Evolutionary conservation across 2,797 vertebrate genomes (phyloP), one percentile per base, ranked within the genome.

Genomic region (Pangasius mekongensis): DNA sequence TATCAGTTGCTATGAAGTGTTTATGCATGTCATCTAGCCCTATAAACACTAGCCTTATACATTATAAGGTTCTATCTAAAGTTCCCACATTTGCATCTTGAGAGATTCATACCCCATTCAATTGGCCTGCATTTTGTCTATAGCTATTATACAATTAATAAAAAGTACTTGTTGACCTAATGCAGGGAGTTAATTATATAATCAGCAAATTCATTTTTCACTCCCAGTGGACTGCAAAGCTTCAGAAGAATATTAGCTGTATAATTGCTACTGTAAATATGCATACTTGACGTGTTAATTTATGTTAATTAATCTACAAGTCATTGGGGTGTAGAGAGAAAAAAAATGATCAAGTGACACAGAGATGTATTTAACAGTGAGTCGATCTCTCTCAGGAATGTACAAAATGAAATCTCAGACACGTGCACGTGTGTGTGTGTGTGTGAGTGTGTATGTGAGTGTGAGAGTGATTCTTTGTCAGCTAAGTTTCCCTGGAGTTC

Each of bases 291-390:
- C 33, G 81, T 90, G 89, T 90, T 92, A 85, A 90, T 92, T 87
- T 90, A 90, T 91, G 91, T 91, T 92, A 92, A 92, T 92, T 92
- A 90, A 91, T 89, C 88, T 87, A 82, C 91, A 87, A 82, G 66
- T 82, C 91, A 89, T 89, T 62, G 71, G 90, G 89, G 91, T 90
- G 84, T 84, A 86, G 86, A 90, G 39, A 52, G 67, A 47, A 85
- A 83, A 81, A 66, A 89, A 87, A 87, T 39, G 83, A 90, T 89
- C 71, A 87, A 88, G 89, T 89, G 88, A 88, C 89, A 87, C 81
- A 80, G 87, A 89, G 83, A 89, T 89, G 91, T 90, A 89, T 89
- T 92, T 85, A 91, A 90, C 85, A 88, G 77, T 67, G 88, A 89
- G 88, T 80, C 49, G 58, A 88, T 88, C 78, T 90, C 81, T 88